Evolutionary conservation across 1,140 invertebrate genomes (phyloP).

Genomic region (Dolichoris vasculosae): DNA sequence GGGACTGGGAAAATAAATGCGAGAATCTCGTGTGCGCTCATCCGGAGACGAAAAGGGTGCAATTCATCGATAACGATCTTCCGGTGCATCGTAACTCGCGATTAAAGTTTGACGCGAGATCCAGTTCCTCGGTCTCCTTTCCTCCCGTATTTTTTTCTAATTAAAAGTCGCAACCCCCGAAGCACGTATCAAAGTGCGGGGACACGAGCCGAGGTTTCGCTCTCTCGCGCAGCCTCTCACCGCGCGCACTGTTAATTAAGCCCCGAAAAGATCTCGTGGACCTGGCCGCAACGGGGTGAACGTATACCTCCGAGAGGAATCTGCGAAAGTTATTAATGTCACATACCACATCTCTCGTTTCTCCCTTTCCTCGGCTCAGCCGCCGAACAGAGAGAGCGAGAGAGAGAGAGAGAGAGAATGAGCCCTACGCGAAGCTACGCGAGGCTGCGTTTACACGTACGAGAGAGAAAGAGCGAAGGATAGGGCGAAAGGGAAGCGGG

Average conservation of each 20-base stretch:
- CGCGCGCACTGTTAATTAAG: slow-evolving; percentile 40
- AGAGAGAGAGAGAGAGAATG: too few relatives aligned
- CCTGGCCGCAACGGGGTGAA: not conserved
- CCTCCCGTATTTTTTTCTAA: not conserved
- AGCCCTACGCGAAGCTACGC: slow-evolving; percentile 42
- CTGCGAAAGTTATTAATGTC: slow-evolving; percentile 51
- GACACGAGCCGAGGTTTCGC: not conserved
- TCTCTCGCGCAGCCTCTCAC: not conserved
- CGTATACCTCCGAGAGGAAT: slow-evolving; percentile 20
- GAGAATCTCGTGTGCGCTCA: not conserved
- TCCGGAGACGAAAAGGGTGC: not conserved
- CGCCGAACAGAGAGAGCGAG: not conserved
- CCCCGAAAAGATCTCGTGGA: slow-evolving; percentile 44
- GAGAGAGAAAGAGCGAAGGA: slow-evolving; percentile 21
- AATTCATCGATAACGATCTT: not conserved
- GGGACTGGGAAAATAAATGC: not conserved
- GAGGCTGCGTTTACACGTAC: not conserved
- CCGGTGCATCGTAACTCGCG: not conserved
- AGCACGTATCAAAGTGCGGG: not conserved
- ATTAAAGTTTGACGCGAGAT: not conserved
- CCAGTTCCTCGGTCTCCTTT: not conserved
- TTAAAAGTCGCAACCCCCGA: slow-evolving; percentile 20
- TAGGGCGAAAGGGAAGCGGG: not conserved
- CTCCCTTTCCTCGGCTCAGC: not conserved
- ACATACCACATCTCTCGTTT: slow-evolving; percentile 34